phyloP scores from a whole-genome alignment of 1,140 invertebrate species.

The Octopus bimaculoides region DNA sequence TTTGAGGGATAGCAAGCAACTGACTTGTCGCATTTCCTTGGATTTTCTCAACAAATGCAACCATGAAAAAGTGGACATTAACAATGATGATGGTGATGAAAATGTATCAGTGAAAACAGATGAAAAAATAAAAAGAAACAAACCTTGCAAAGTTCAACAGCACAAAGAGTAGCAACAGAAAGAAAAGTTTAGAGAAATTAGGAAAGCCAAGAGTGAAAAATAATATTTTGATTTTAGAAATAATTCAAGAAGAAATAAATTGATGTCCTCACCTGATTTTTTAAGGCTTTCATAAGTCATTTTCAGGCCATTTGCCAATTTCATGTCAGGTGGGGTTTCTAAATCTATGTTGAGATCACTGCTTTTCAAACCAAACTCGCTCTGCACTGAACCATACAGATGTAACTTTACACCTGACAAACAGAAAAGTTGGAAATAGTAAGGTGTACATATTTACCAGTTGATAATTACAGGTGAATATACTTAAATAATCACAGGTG shows the following conservation, averaged over 20 bases:
- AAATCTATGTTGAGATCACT: slow-evolving; percentile 54
- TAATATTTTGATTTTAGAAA: too few relatives aligned
- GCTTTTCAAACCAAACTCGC: slow-evolving; percentile 44
- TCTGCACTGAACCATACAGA: slow-evolving; percentile 51
- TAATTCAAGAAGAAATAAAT: too few relatives aligned
- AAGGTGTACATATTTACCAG: background rate
- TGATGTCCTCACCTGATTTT: background rate
- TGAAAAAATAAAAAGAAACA: too few relatives aligned
- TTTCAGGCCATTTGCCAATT: slow-evolving; percentile 37
- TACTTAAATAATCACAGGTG: background rate
- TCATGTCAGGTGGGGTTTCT: slow-evolving; percentile 25
- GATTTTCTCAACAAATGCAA: too few relatives aligned
- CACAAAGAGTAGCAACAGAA: too few relatives aligned
- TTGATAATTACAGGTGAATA: background rate
- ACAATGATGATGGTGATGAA: too few relatives aligned
- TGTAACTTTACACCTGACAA: slow-evolving; percentile 39
- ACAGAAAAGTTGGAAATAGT: background rate
- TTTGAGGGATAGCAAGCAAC: too few relatives aligned
- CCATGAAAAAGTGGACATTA: too few relatives aligned
- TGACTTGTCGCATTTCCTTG: background rate
- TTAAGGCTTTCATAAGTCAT: slow-evolving; percentile 29
- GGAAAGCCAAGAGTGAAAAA: too few relatives aligned
- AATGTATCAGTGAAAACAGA: too few relatives aligned
- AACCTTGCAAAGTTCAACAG: too few relatives aligned
- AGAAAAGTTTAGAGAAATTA: too few relatives aligned